A percentile compares a stretch with the other conserved stretches of the same genome.
phyloP scores from a whole-genome alignment of 2,888 invertebrate species.

The Schrankia costaestrigalis region DNA sequence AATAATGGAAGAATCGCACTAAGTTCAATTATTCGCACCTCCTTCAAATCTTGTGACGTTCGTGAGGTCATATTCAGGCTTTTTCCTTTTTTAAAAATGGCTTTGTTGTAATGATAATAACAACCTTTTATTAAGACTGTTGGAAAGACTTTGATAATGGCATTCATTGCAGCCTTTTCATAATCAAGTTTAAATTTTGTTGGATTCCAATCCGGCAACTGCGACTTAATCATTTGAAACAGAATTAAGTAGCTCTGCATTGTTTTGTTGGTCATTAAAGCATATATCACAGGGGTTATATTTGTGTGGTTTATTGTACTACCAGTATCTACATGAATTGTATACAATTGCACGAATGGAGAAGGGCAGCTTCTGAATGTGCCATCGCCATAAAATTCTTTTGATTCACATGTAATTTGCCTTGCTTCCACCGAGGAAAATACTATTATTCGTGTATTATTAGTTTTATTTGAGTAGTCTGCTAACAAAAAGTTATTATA shows the following conservation, averaged over 20 bases:
- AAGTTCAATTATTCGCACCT: too few relatives aligned
- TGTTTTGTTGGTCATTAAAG: slow-evolving; percentile 10
- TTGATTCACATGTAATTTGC: slow-evolving; percentile 6
- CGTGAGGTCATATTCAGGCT: too few relatives aligned
- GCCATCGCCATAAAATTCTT: slow-evolving; percentile 11
- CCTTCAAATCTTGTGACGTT: too few relatives aligned
- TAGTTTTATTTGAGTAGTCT: slow-evolving; percentile 9
- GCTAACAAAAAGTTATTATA: slow-evolving; percentile 7
- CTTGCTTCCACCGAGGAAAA: slow-evolving; percentile 12
- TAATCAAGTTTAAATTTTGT: too few relatives aligned
- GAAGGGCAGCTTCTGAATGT: slow-evolving; percentile 9
- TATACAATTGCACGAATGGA: slow-evolving; percentile 9
- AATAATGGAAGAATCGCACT: too few relatives aligned
- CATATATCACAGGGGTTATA: slow-evolving; percentile 7
- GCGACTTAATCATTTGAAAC: slow-evolving; percentile 13
- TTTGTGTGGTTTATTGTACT: slow-evolving; percentile 10
- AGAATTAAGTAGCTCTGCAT: slow-evolving; percentile 9
- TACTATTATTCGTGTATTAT: slow-evolving; percentile 10
- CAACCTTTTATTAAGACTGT: too few relatives aligned
- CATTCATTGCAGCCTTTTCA: too few relatives aligned
- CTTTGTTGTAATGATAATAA: too few relatives aligned
- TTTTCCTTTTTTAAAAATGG: too few relatives aligned
- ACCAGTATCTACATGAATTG: slow-evolving; percentile 10
- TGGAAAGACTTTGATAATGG: too few relatives aligned
- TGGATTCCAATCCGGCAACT: slow-evolving; percentile 11